Evolutionary conservation across 92 coral and sea anemone genomes (phyloP).

Genomic region (Plumapathes pennacea): DNA sequence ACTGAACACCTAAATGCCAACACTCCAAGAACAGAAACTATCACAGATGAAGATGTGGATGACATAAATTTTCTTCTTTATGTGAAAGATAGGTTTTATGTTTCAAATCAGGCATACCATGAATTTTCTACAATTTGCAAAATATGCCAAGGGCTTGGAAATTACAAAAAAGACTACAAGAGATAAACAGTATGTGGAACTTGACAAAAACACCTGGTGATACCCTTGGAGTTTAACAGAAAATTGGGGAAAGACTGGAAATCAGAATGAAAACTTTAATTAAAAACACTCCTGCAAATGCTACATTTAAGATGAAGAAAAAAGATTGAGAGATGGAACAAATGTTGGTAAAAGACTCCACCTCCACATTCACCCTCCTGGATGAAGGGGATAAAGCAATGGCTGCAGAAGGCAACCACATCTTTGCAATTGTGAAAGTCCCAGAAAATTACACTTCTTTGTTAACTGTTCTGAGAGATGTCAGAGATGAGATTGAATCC

Average conservation of each 20-base stretch:
- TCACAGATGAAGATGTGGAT: conserved; percentile 21
- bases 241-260: conserved; percentile 16
- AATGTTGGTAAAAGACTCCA: conserved; percentile 22
- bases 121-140: conserved; percentile 41
- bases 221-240: conserved; percentile 27
- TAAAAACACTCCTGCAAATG: conserved; percentile 3
- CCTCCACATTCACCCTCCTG: conserved; percentile 32
- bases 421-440: conserved; percentile 32
- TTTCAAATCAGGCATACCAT: conserved; percentile 25
- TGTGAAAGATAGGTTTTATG: conserved; percentile 17
- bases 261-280: conserved; percentile 16
- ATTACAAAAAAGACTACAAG: conserved; percentile 20
- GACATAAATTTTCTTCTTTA: conserved; percentile 23
- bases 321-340: conserved; percentile 35
- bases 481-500: conserved; percentile 11
- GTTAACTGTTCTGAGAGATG: conserved; percentile 16
- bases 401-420: conserved; percentile 42
- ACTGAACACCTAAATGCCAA: conserved; percentile 3
- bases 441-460: conserved; percentile 26
- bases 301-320: conserved; percentile 5
- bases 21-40: conserved; percentile 7
- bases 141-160: conserved; percentile 33
- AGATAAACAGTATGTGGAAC: conserved; percentile 19
- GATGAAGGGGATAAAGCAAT: conserved; percentile 35
- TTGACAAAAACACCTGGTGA: conserved; percentile 26